A percentile compares a stretch with the other conserved stretches of the same genome.
Evolutionary conservation across 1,140 invertebrate genomes (phyloP).

Genomic region (Ylistrum balloti): DNA sequence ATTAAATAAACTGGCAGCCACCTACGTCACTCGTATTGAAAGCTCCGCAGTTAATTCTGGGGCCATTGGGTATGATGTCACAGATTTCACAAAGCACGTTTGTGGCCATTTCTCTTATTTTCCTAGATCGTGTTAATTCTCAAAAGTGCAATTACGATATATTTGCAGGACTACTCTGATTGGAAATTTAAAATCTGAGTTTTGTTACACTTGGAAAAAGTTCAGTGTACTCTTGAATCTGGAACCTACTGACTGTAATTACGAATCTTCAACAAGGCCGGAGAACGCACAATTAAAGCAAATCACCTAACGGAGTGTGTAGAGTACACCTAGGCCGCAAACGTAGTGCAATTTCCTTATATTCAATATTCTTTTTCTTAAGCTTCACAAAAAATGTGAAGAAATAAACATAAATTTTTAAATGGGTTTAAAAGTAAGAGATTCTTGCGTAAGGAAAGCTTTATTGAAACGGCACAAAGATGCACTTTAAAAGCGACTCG

Average conservation of each 20-base stretch:
- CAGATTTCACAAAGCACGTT: not conserved
- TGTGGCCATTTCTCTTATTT: not conserved
- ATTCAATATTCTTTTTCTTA: constrained; percentile 36
- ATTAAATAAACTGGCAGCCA: not conserved
- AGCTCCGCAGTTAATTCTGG: not conserved
- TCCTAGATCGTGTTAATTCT: not conserved
- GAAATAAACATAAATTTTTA: constrained; percentile 40
- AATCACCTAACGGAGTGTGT: not conserved
- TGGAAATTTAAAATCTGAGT: constrained; percentile 29
- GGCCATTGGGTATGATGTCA: not conserved
- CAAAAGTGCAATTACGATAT: constrained; percentile 18
- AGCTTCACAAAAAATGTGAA: constrained; percentile 19
- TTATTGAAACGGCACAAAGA: not conserved
- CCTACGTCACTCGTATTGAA: not conserved
- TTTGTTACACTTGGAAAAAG: constrained; percentile 20
- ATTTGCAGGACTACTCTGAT: constrained; percentile 16
- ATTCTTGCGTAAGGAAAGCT: not conserved
- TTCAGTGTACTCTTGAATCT: not conserved
- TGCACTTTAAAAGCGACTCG: not conserved
- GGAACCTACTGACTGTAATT: not conserved
- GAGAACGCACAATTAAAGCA: constrained; percentile 12
- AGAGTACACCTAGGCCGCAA: not conserved
- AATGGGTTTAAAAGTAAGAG: constrained; percentile 36
- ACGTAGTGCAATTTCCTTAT: constrained; percentile 32
- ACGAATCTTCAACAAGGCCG: not conserved